Conservation (phyloP, 1,140 invertebrate species). For the Hycleus cichorii region DNA sequence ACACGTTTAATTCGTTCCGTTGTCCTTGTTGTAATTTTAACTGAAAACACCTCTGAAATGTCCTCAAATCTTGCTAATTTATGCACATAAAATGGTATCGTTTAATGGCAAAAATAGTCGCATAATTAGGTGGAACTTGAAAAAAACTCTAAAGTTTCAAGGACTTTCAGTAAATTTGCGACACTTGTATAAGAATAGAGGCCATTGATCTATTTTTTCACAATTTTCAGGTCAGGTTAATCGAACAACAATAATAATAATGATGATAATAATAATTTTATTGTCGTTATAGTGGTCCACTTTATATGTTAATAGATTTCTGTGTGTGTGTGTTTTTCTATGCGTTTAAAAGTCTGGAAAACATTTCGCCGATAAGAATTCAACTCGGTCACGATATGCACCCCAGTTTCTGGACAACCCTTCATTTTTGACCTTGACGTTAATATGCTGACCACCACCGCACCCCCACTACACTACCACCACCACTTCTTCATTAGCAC, state of each 20-base stretch:
- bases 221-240: too few species aligned
- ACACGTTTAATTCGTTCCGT: too few species aligned
- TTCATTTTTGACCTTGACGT: conserved; percentile 30
- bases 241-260: not conserved
- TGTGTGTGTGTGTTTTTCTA: not conserved
- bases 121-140: too few species aligned
- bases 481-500: conserved; percentile 26
- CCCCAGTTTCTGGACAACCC: conserved; percentile 9
- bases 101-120: too few species aligned
- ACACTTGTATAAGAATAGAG: too few species aligned
- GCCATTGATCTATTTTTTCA: too few species aligned
- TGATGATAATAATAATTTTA: not conserved
- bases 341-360: conserved; percentile 7
- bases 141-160: too few species aligned
- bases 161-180: too few species aligned
- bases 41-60: too few species aligned
- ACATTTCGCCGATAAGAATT: conserved; percentile 15
- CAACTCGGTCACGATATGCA: conserved; percentile 18
- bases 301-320: conserved; percentile 13
- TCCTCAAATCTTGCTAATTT: too few species aligned
- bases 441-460: not conserved
- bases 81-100: too few species aligned
- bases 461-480: conserved; percentile 2
- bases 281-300: not conserved
- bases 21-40: too few species aligned